These are phyloP conservation scores for Cygnus buccinator DNA, from an alignment of 2,113 vertebrate genomes.

Conservation along the genomic window DNA sequence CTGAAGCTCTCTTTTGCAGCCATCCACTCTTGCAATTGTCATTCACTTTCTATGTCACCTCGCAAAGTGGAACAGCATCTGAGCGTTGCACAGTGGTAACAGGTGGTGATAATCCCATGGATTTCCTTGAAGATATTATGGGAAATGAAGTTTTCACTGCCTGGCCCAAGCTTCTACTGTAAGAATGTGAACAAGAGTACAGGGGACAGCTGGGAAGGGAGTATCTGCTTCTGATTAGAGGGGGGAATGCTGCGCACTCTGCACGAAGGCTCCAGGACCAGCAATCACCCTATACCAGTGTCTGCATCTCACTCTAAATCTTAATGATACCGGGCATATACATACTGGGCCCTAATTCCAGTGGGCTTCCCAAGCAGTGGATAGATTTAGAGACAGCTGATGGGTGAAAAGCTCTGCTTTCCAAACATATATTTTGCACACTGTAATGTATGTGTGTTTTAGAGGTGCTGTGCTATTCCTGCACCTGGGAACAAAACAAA, in stretches of 20 bases:
- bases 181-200: slow-evolving; percentile 30
- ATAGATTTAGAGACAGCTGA: neutral
- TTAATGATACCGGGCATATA: neutral
- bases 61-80: neutral
- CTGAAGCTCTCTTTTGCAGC: neutral
- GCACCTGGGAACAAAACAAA: neutral
- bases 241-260: neutral
- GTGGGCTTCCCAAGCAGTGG: neutral
- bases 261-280: neutral
- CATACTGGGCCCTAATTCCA: neutral
- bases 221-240: slow-evolving; percentile 60
- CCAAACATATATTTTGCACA: neutral
- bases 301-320: neutral
- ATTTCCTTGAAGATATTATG: slow-evolving; percentile 54
- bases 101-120: slow-evolving; percentile 53
- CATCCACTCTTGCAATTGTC: neutral
- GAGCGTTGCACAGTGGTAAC: neutral
- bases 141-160: slow-evolving; percentile 65
- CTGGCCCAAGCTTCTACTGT: neutral
- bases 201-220: slow-evolving; percentile 18
- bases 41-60: neutral
- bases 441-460: neutral
- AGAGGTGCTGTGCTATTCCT: neutral
- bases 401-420: neutral
- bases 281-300: neutral